phyloP scores from a whole-genome alignment of 1,140 invertebrate species.

The Nixonia krombeini region DNA sequence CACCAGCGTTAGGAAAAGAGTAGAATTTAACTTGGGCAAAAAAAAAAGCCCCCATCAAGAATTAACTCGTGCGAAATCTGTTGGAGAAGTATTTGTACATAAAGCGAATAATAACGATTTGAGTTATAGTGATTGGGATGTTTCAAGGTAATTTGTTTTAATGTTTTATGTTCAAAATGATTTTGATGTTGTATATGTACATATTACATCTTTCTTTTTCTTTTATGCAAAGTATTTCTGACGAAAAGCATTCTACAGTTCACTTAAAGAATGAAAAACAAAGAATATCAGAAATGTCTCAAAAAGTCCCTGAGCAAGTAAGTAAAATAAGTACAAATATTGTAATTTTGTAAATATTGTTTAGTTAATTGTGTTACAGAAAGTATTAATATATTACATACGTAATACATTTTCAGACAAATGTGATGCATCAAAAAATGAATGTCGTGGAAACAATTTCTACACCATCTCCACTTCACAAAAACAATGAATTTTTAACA shows the following conservation, averaged over 20 bases:
- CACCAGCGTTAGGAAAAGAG: conserved; percentile 74
- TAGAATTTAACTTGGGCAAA: conserved; percentile 74
- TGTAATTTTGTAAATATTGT: too few relatives aligned
- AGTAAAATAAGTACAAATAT: too few relatives aligned
- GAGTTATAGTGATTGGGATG: conserved; percentile 70
- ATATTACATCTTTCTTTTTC: background rate
- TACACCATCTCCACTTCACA: too few relatives aligned
- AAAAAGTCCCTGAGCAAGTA: conserved; percentile 59
- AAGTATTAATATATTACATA: too few relatives aligned
- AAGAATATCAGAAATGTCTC: conserved; percentile 58
- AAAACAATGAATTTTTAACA: too few relatives aligned
- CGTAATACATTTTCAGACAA: too few relatives aligned
- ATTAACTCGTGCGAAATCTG: conserved; percentile 50
- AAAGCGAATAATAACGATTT: conserved; percentile 54
- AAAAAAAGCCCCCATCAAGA: conserved; percentile 68
- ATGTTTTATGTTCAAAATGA: conserved; percentile 10
- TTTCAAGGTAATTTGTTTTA: conserved; percentile 67
- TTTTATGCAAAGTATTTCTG: conserved; percentile 37
- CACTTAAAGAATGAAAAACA: conserved; percentile 43
- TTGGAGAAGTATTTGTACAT: conserved; percentile 59
- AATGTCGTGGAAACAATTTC: too few relatives aligned
- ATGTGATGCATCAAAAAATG: too few relatives aligned
- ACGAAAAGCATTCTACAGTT: conserved; percentile 26
- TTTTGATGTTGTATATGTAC: conserved; percentile 1
- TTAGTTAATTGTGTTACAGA: too few relatives aligned